Base-by-base conservation (phyloP, 92 coral and sea anemone genomes). In the Anthopleura xanthogrammica region DNA sequence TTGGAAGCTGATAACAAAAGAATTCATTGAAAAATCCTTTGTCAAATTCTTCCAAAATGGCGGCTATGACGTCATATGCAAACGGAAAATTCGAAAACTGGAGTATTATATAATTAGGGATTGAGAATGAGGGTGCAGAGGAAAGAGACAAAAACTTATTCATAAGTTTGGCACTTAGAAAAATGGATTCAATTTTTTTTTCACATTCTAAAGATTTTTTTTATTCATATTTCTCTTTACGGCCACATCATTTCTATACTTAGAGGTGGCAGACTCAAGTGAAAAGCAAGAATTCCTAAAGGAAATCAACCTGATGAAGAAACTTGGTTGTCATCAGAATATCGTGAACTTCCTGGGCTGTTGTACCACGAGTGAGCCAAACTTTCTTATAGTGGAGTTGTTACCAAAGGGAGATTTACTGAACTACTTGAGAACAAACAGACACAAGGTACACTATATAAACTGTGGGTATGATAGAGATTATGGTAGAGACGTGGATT, bases 291-390 rank as follows among this genome's bases (percentile, higher is more conserved):
- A 81, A 64, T 83, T 83, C 60, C 14, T 75, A 60, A 83, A 57
- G 81, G 86, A 83, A 46, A 83, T 83, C 46, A 55, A 55, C 41
- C 56, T 83, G 55, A 75, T 83, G 81, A 83, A 83, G 55, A 83
- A 76, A 58, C 80, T 83, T 22, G 86, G 86, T 39, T 52, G 46
- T 24, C 86, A 83, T 43, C 77, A 52, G 12, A 83, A 83, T 65
- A 83, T 83, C 62, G 81, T 83, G 46, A 83, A 76, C 60, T 55
- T 83, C 12, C 16, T 83, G 70, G 29, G 81, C 81, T 74, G 86
- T 42, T 57, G 55, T 52, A 83, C 86, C 42, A n/a, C 60, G 8
- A 55, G 52, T 50, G 86, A 83, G 36, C 86, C 86, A 20, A 10
- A 46, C 56, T 57, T 75, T 23, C 81, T 75, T 6, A 60, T 75